Percentiles rank a stretch among this genome's conserved stretches.
phyloP scores from a whole-genome alignment of 2,797 vertebrate species.

The Myotis findleyi region DNA sequence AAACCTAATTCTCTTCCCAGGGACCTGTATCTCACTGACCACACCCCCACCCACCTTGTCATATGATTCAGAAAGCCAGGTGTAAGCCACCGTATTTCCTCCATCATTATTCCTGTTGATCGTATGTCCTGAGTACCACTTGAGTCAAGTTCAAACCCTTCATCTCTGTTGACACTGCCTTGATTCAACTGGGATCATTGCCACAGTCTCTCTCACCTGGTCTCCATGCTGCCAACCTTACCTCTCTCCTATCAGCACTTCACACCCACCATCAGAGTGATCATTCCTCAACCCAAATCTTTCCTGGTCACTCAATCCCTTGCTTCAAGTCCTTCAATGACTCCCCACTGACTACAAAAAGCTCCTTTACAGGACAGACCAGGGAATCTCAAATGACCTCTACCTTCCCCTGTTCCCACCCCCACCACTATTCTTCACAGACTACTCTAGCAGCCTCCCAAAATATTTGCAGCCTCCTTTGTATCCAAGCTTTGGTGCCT shows the following conservation, averaged over 20 bases:
- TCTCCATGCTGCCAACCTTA: background rate
- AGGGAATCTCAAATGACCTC: background rate
- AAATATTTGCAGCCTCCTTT: conserved; percentile 6
- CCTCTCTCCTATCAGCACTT: background rate
- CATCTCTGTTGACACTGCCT: background rate
- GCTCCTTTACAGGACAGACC: background rate
- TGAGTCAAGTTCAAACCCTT: conserved; percentile 1
- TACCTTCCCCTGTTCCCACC: background rate
- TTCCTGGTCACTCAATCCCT: background rate
- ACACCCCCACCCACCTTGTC: background rate
- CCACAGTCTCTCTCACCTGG: background rate
- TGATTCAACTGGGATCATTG: background rate
- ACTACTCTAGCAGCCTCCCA: background rate
- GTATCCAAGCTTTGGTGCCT: background rate
- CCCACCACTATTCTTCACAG: background rate
- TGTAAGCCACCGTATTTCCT: background rate
- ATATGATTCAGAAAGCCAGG: background rate
- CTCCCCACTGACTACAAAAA: background rate
- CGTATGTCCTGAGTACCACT: background rate
- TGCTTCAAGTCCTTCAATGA: conserved; percentile 1
- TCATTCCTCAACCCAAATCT: background rate
- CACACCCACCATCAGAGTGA: background rate
- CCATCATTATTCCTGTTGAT: background rate
- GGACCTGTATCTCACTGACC: background rate
- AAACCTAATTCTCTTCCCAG: conserved; percentile 35